Conservation (phyloP, 2,113 vertebrate genomes). For the Dendrocopos noguchii region DNA sequence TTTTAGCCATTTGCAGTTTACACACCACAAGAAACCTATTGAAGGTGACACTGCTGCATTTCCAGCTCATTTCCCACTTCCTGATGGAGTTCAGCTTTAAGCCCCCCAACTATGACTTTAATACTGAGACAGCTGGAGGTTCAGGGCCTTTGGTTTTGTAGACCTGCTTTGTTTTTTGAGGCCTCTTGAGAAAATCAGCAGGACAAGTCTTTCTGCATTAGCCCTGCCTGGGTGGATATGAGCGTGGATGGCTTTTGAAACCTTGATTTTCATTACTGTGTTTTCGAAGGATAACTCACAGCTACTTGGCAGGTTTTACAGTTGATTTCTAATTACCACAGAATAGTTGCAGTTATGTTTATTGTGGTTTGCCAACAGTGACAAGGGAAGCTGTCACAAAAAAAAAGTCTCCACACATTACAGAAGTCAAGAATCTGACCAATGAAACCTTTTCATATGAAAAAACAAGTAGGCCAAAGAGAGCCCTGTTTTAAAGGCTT, state of each 20-base stretch:
- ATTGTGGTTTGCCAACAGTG: neutral
- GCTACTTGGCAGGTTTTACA: neutral
- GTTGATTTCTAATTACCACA: neutral
- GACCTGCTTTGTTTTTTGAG: neutral
- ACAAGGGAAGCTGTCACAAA: neutral
- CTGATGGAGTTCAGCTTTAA: neutral
- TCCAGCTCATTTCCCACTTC: neutral
- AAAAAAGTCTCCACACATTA: neutral
- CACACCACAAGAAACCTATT: neutral
- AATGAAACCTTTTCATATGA: neutral
- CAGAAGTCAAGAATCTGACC: neutral
- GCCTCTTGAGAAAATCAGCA: neutral
- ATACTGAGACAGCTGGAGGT: neutral
- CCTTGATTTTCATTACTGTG: neutral
- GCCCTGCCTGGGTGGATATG: neutral
- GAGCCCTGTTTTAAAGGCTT: neutral
- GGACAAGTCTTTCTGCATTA: neutral
- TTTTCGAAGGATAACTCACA: neutral
- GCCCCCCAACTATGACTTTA: neutral
- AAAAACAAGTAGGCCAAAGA: neutral
- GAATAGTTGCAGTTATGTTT: neutral
- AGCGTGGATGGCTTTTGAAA: neutral
- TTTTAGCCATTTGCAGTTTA: neutral
- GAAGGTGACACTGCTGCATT: neutral
- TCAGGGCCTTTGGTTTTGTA: neutral